Base-by-base conservation (phyloP, 2,113 vertebrate genomes). In the Pteropus alecto region DNA sequence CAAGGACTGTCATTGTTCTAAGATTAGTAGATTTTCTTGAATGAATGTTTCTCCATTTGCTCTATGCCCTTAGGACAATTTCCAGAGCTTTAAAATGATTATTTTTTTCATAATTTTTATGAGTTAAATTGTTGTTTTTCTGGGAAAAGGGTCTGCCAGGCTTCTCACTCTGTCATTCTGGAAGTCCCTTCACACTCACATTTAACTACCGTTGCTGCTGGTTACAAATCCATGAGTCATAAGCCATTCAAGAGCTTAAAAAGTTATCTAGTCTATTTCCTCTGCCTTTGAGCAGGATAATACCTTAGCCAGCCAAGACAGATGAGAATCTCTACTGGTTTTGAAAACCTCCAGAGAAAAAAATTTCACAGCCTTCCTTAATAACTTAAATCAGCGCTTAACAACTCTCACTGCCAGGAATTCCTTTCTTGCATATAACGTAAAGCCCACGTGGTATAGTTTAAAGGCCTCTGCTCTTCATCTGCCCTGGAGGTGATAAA, bases 361-460 rank as follows among this genome's bases (percentile, higher is more conserved):
- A 94, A 84, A 88, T 38, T 76, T 93, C 90, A 93, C 91, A 96
- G 94, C 63, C 94, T 96, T 71, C 83, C 89, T 94, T 96, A 97
- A 97, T 97, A 97, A 97, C 87, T 67, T 94, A 97, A 97, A 95
- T 97, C 94, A 96, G 60, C 63, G 46, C 90, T 97, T 98, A 85
- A 92, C 87, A 95, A 78, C 58, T 43, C 92, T 78, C 68, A 33
- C 87, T 91, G 90, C 60, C 79, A 96, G 92, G 61, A 92, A 73
- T 96, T 76, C 85, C 90, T 97, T 93, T 58, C 81, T 87, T 92
- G 60, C 11, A 2, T 78, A 58, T 58, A 92, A 96, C 65, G 93
- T 61, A 68, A 84, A 93, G 65, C 84, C 41, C 87, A 87, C 28
- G 26, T 87, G 92, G 65, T 81, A 43, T 48, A 82, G 56, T 92